These are phyloP conservation scores for Ivindomyrus marchei DNA, from an alignment of 2,113 vertebrate species.

Conservation along the genomic window DNA sequence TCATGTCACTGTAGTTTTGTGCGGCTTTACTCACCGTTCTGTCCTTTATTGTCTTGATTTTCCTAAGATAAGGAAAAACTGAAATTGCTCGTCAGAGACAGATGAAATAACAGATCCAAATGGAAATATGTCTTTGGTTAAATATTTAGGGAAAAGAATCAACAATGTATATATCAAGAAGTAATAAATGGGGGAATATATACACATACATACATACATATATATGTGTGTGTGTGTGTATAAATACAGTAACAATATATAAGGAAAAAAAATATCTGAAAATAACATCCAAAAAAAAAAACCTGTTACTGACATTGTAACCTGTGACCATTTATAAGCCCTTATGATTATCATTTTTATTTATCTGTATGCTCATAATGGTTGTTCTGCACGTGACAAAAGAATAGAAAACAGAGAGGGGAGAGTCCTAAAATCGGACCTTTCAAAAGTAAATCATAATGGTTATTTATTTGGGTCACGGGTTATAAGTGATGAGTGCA, in stretches of 20 bases:
- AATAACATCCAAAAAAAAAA: not conserved
- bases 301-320: not conserved
- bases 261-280: not conserved
- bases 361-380: not conserved
- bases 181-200: not conserved
- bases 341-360: not conserved
- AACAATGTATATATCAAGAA: not conserved
- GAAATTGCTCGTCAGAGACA: constrained; percentile 32
- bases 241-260: not conserved
- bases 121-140: not conserved
- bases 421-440: not conserved
- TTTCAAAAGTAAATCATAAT: not conserved
- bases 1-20: constrained; percentile 49
- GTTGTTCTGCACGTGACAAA: not conserved
- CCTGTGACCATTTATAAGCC: constrained; percentile 8
- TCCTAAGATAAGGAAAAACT: constrained; percentile 36
- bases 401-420: not conserved
- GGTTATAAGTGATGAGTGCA: not conserved
- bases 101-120: constrained; percentile 6
- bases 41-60: constrained; percentile 46
- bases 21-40: constrained; percentile 46
- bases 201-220: not conserved
- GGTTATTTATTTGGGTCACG: not conserved
- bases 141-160: not conserved
- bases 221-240: not conserved